Base-by-base conservation (phyloP, 2,888 invertebrate species). In the Tigriopus californicus region DNA sequence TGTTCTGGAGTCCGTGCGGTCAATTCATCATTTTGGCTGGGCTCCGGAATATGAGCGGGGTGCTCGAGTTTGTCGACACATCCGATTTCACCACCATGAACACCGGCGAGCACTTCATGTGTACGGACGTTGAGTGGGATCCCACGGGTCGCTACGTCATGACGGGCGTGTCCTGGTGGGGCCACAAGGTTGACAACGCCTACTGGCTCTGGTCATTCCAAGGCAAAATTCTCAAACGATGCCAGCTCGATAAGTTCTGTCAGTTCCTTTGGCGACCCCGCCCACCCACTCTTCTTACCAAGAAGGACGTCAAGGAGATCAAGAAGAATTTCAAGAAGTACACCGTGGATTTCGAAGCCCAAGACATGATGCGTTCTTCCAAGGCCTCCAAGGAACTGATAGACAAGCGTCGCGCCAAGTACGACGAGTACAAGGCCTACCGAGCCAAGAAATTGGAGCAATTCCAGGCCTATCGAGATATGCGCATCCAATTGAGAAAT, bases 191-290 rank as follows among this genome's bases (percentile, higher is more conserved):
- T 57, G 80, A 81, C 69, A 77, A 78, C 64, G 95, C 92, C 1
- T 98, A 90, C 73, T 91, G 92, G 79, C 81, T 98, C 68, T 95
- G 95, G 86, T 90, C 91, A 41, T 97, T 98, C 83, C 97, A 98
- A 75, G 82, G 82, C 2, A 76, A 79, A 64, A 76, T 83, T 62
- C 70, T 87, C 52, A 79, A 80, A 65, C 77, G 94, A 67, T 83
- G 89, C 63, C 85, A 86, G 72, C 76, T 92, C 65, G 95, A 94
- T 66, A 83, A 83, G 55, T 94, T 98, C 71, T 89, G 90, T 59
- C 91, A 95, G 74, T 81, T 92, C 69, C 76, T 89, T 68, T 98
- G 97, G 97, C 78, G 98, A 64, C 98, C 98, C 22, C 78, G 97
- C 47, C 94, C 95, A 0, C 80, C 85, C 0, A 82, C 89, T 40